These are phyloP conservation scores for Cyclophora punctaria DNA, from an alignment of 2,888 invertebrate species.

Conservation along the genomic window DNA sequence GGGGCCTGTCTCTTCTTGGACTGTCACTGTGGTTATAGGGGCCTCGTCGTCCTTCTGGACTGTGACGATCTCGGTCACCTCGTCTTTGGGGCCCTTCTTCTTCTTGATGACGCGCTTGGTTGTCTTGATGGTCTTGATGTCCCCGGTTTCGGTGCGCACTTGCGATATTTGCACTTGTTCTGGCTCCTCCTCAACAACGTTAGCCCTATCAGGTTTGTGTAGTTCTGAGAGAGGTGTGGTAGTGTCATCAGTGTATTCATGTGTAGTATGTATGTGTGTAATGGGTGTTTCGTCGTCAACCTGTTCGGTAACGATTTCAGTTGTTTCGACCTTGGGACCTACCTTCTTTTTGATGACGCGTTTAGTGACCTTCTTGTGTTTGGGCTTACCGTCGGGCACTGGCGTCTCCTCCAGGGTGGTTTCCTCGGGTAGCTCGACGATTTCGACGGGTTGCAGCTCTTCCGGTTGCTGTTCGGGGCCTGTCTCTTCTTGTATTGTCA, in stretches of 20 bases:
- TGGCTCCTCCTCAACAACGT: slow-evolving; percentile 5
- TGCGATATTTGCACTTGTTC: slow-evolving; percentile 8
- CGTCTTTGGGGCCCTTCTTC: slow-evolving; percentile 27
- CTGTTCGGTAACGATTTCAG: slow-evolving; percentile 44
- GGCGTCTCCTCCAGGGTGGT: slow-evolving; percentile 10
- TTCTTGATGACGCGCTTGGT: slow-evolving; percentile 38
- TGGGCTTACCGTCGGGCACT: slow-evolving; percentile 13
- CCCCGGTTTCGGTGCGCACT: slow-evolving; percentile 23
- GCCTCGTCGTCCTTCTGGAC: slow-evolving; percentile 47
- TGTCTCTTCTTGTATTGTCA: not conserved
- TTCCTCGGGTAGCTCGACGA: not conserved
- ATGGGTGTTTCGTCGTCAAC: slow-evolving; percentile 57
- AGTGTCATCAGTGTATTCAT: slow-evolving; percentile 32
- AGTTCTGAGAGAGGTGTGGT: slow-evolving; percentile 10
- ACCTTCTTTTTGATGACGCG: slow-evolving; percentile 52
- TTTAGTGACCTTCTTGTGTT: slow-evolving; percentile 14
- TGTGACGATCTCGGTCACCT: slow-evolving; percentile 56
- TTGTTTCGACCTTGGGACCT: slow-evolving; percentile 28
- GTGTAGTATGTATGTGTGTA: slow-evolving; percentile 42
- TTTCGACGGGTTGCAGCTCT: not conserved
- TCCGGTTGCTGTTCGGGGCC: not conserved
- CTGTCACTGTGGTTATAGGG: slow-evolving; percentile 24
- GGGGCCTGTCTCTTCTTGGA: not conserved
- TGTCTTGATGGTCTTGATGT: slow-evolving; percentile 28
- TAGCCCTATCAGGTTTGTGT: slow-evolving; percentile 16